phyloP scores from a whole-genome alignment of 1,140 invertebrate species.

The Scaptomyza graminum region DNA sequence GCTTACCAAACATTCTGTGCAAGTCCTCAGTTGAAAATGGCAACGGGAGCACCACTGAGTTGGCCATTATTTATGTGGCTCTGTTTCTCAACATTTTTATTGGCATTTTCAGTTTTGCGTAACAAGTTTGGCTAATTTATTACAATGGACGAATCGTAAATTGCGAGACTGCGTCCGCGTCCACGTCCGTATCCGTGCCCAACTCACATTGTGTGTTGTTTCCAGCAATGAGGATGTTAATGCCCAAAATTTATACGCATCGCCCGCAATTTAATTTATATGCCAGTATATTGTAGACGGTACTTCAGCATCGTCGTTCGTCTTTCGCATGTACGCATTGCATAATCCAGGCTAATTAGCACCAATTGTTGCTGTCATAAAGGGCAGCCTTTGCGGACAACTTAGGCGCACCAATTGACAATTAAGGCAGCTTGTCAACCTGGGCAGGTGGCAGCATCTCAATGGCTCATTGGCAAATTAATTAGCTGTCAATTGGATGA shows the following conservation, averaged over 20 bases:
- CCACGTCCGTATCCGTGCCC: constrained; percentile 29
- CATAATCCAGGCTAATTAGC: constrained; percentile 65
- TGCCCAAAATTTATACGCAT: constrained; percentile 58
- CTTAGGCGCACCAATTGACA: constrained; percentile 30
- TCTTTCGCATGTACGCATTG: constrained; percentile 34
- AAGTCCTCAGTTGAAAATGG: not conserved
- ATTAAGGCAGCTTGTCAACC: constrained; percentile 3
- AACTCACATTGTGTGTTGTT: constrained; percentile 22
- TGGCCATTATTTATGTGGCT: constrained; percentile 56
- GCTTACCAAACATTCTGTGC: constrained; percentile 10
- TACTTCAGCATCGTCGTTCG: not conserved
- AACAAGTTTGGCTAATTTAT: constrained; percentile 75
- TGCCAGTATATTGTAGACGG: not conserved
- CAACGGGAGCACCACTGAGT: not conserved
- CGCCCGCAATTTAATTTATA: constrained; percentile 59
- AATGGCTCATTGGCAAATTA: constrained; percentile 67
- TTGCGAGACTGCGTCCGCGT: constrained; percentile 25
- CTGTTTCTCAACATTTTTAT: constrained; percentile 68
- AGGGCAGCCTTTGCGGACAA: constrained; percentile 51
- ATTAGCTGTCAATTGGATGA: constrained; percentile 70
- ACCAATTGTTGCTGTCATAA: constrained; percentile 69
- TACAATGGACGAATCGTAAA: constrained; percentile 62
- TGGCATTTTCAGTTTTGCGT: constrained; percentile 66
- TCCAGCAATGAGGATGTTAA: constrained; percentile 64
- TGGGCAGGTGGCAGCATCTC: constrained; percentile 17